These are phyloP conservation scores for Napeogenes inachia DNA, from an alignment of 2,888 invertebrate species.

Conservation along the genomic window DNA sequence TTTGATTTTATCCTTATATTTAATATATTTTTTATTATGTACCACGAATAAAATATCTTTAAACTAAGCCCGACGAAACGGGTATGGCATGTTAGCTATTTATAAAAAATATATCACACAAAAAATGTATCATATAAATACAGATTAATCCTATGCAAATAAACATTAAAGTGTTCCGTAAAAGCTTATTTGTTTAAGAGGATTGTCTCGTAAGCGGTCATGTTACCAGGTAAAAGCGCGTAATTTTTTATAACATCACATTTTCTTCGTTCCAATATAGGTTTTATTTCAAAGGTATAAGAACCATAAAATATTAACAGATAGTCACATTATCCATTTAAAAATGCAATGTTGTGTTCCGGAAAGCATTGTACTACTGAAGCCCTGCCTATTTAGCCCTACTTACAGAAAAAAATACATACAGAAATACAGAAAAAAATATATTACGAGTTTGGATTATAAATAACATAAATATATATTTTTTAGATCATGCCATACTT, in stretches of 20 bases:
- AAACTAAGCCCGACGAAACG: no score
- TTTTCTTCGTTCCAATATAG: slow-evolving; percentile 3
- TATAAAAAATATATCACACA: no score
- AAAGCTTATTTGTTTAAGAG: slow-evolving; percentile 21
- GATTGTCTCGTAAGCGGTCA: slow-evolving; percentile 23
- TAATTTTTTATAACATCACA: slow-evolving; percentile 5
- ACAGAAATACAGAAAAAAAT: no score
- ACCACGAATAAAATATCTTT: no score
- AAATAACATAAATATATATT: neutral
- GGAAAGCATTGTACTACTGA: slow-evolving; percentile 1
- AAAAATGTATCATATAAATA: no score
- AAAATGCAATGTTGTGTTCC: slow-evolving; percentile 4
- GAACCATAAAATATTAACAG: slow-evolving; percentile 6
- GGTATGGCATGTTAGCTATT: no score
- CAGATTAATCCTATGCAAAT: neutral
- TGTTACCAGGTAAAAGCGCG: slow-evolving; percentile 19
- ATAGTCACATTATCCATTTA: slow-evolving; percentile 1
- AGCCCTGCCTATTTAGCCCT: neutral
- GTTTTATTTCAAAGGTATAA: slow-evolving; percentile 10
- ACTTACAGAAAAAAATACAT: no score
- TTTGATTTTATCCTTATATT: no score
- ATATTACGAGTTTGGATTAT: neutral
- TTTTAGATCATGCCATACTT: no score
- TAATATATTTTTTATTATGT: no score
- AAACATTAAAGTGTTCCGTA: slow-evolving; percentile 7